Evolutionary conservation across 2,888 invertebrate species (phyloP).

Genomic region (Aspidiotus destructor): DNA sequence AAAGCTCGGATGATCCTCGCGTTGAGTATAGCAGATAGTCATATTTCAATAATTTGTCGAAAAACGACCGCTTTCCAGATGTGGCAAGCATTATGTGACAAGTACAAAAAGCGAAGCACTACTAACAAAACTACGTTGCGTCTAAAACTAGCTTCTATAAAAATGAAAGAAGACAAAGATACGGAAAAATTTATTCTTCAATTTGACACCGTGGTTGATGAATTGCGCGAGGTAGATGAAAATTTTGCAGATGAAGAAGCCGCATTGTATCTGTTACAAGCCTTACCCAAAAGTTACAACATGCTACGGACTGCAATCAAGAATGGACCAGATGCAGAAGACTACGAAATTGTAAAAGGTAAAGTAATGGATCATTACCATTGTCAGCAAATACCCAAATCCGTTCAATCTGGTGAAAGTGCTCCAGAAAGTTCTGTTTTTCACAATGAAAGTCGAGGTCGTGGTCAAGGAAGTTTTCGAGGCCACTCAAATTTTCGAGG

Average conservation of each 20-base stretch:
- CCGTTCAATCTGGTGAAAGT: no score
- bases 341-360: background rate
- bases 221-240: background rate
- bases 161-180: background rate
- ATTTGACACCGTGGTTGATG: background rate
- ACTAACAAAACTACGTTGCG: background rate
- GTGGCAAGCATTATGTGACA: background rate
- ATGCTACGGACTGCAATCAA: background rate
- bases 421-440: no score
- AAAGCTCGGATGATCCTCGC: background rate
- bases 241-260: background rate
- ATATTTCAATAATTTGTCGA: background rate
- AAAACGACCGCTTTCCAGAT: background rate
- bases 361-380: background rate
- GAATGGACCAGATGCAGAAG: background rate
- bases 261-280: background rate
- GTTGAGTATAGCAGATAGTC: background rate
- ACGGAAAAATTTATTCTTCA: background rate
- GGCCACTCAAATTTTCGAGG: background rate
- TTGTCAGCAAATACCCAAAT: no score
- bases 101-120: background rate
- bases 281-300: background rate
- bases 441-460: no score
- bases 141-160: background rate
- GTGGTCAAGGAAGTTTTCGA: background rate